Base-by-base conservation (phyloP, 2,888 invertebrate species). In the Synanthedon myopaeformis region DNA sequence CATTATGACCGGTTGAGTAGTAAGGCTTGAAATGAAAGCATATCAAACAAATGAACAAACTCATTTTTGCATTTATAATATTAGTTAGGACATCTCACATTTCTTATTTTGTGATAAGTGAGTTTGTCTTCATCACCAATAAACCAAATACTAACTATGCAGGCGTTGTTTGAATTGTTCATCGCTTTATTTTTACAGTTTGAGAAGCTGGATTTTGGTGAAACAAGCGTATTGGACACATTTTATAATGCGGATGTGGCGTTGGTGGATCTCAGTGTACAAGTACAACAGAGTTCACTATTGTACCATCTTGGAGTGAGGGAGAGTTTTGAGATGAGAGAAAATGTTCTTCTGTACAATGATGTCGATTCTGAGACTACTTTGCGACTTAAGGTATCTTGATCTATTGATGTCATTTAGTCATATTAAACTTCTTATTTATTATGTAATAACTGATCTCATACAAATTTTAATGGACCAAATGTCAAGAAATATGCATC, bases 171-270 rank as follows among this genome's bases (percentile, higher is more conserved):
- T 35, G 8, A 35, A 10, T 54, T 35, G 35, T 13, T 14, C 4
- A 45, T 45, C 13, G 3, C 45, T 45, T 45, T 60, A 61, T 55
- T 53, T 56, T 90, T 90, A 57, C 85, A 96, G 94, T 99, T 98
- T 89, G 97, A 99, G 76, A 97, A 96, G 77, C 87, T 99, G 61
- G 99, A 99, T 84, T 99, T 98, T 84, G 99, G 98, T 0, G 99
- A 99, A 85, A 94, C 96, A 12, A 96, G 95, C 79, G 96, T 96
- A 0, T 83, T 98, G 67, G 98, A 98, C 75, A 93, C 93, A 61
- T 99, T 99, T 84, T 99, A 99, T 83, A 98, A 98, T 90, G 99
- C 99, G 0, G 99, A 99, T 79, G 96, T 99, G 51, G 98, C 96
- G 0, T 90, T 99, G 48, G 96, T 99, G 49, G 99, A 99, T 80